A percentile compares a stretch with the other conserved stretches of the same genome.
These are phyloP conservation scores for Caranx melampygus DNA, from an alignment of 2,113 vertebrate species.

Conservation along the genomic window DNA sequence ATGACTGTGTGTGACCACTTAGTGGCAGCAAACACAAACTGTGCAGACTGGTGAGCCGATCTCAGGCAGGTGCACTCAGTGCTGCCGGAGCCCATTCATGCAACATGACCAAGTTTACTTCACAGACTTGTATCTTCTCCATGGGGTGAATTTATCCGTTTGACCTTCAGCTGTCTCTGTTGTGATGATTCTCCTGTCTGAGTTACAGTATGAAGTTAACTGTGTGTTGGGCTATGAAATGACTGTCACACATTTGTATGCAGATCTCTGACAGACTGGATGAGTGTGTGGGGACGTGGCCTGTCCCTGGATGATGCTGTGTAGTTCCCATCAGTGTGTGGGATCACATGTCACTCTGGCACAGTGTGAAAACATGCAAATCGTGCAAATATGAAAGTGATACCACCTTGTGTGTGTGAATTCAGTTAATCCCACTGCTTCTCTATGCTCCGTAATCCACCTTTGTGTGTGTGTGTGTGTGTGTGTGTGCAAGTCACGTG, in stretches of 20 bases:
- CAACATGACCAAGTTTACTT: neutral
- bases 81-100: neutral
- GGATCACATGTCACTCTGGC: slow-evolving; percentile 30
- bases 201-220: neutral
- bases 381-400: slow-evolving; percentile 36
- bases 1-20: slow-evolving; percentile 13
- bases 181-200: neutral
- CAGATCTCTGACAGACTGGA: neutral
- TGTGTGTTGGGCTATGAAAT: neutral
- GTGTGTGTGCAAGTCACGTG: slow-evolving; percentile 10
- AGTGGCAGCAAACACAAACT: slow-evolving; percentile 23
- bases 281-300: neutral
- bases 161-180: neutral
- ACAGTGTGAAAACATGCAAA: slow-evolving; percentile 29
- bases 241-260: neutral
- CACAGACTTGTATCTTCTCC: neutral
- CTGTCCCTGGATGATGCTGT: neutral
- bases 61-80: neutral
- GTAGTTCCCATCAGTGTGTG: neutral
- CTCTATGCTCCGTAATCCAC: slow-evolving; percentile 61
- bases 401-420: slow-evolving; percentile 18
- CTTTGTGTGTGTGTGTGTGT: slow-evolving; percentile 24
- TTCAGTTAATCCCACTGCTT: slow-evolving; percentile 59
- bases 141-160: neutral
- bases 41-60: neutral